Percentiles rank a stretch among this genome's conserved stretches.
Evolutionary conservation across 2,113 vertebrate genomes (phyloP).

Genomic region (Mola mola): DNA sequence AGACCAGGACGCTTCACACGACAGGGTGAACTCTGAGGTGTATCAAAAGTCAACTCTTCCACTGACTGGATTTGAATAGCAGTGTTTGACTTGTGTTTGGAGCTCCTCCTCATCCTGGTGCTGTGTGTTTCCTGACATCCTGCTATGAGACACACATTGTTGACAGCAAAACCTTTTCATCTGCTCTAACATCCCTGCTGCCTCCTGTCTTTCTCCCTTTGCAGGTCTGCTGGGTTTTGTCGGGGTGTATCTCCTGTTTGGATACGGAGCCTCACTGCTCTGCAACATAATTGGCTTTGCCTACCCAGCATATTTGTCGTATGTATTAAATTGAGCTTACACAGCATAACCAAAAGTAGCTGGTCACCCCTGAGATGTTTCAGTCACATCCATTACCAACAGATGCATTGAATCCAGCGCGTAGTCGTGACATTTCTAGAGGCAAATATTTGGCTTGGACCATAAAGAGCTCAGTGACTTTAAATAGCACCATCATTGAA

Average conservation of each 20-base stretch:
- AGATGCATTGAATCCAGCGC: no score
- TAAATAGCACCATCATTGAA: no score
- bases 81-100: slow-evolving; percentile 35
- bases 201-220: slow-evolving; percentile 4
- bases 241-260: slow-evolving; percentile 90
- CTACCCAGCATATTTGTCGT: slow-evolving; percentile 95
- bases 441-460: no score
- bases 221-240: slow-evolving; percentile 82
- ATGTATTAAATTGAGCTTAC: slow-evolving; percentile 71
- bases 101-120: slow-evolving; percentile 53
- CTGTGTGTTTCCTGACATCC: slow-evolving; percentile 44
- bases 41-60: background rate
- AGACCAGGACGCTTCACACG: background rate
- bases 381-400: no score
- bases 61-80: background rate
- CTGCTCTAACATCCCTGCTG: slow-evolving; percentile 9
- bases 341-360: no score
- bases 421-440: no score
- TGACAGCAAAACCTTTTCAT: background rate
- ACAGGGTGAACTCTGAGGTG: slow-evolving; percentile 1
- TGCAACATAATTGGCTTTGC: slow-evolving; percentile 94
- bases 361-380: no score
- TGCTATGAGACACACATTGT: slow-evolving; percentile 9
- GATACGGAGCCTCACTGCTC: slow-evolving; percentile 91
- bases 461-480: no score